Evolutionary conservation across 2,888 invertebrate species (phyloP).

Genomic region (Pristionchus mayeri): DNA sequence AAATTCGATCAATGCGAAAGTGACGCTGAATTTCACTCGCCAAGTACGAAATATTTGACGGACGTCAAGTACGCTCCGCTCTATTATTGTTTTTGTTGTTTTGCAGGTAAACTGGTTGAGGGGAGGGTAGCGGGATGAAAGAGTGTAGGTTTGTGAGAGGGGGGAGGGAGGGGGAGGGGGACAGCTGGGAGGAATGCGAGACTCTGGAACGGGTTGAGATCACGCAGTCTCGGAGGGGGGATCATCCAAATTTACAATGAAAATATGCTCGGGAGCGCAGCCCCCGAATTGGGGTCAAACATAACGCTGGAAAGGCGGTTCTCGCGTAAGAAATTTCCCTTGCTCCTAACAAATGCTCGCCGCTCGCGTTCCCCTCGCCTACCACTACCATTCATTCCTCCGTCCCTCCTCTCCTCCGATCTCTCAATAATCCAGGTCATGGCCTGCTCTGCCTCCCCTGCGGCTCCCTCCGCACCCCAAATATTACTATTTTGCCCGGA

Average conservation of each 20-base stretch:
- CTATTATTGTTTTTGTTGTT: slow-evolving; percentile 33
- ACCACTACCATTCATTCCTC: slow-evolving; percentile 8
- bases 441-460: background rate
- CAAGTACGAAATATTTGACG: slow-evolving; percentile 21
- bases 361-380: background rate
- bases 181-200: background rate
- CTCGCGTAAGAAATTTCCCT: background rate
- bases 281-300: slow-evolving; percentile 27
- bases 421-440: slow-evolving; percentile 35
- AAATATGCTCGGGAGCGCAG: no score
- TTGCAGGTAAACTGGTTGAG: slow-evolving; percentile 37
- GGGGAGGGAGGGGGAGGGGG: background rate
- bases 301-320: background rate
- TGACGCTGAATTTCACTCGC: background rate
- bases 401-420: no score
- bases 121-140: background rate
- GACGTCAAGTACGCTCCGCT: background rate
- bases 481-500: slow-evolving; percentile 36
- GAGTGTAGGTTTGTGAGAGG: background rate
- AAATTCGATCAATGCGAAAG: background rate
- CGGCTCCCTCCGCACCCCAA: background rate
- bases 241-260: background rate
- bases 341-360: slow-evolving; percentile 34
- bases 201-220: background rate
- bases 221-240: background rate